These are phyloP conservation scores for Neocrepidodera transversa DNA, from an alignment of 2,888 invertebrate genomes.

Conservation along the genomic window DNA sequence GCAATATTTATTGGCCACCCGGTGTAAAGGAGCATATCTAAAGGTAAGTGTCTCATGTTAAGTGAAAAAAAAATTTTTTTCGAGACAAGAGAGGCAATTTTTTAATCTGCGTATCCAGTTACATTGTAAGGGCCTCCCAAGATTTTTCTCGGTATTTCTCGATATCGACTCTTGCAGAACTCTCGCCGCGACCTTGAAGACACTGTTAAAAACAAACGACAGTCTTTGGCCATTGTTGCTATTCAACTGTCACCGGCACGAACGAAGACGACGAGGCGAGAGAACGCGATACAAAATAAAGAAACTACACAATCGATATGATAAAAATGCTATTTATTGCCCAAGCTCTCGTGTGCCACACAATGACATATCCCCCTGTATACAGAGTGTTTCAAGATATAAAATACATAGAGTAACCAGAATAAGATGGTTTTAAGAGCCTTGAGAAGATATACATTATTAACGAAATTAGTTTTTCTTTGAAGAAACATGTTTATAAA, in stretches of 20 bases:
- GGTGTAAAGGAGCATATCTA: constrained; percentile 5
- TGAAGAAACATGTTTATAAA: no score
- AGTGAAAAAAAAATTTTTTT: constrained; percentile 6
- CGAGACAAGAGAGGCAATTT: not conserved
- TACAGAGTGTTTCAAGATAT: no score
- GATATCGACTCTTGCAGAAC: constrained; percentile 11
- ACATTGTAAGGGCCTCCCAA: constrained; percentile 18
- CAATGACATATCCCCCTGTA: constrained; percentile 48
- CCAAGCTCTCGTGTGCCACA: constrained; percentile 48
- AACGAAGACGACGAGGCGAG: constrained; percentile 32
- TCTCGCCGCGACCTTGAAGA: constrained; percentile 29
- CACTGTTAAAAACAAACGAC: constrained; percentile 45
- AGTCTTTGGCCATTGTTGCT: constrained; percentile 56
- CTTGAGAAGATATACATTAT: no score
- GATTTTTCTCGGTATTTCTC: constrained; percentile 18
- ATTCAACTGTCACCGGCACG: constrained; percentile 55
- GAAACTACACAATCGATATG: constrained; percentile 55
- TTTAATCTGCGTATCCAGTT: constrained; percentile 16
- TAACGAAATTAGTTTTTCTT: no score
- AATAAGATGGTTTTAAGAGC: no score
- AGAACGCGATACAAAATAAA: constrained; percentile 54
- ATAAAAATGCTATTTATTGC: constrained; percentile 57
- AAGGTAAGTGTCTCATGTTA: constrained; percentile 13
- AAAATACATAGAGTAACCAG: no score
- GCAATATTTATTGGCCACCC: constrained; percentile 1